phyloP scores from a whole-genome alignment of 2,113 vertebrate genomes.

The Opisthocomus hoazin region DNA sequence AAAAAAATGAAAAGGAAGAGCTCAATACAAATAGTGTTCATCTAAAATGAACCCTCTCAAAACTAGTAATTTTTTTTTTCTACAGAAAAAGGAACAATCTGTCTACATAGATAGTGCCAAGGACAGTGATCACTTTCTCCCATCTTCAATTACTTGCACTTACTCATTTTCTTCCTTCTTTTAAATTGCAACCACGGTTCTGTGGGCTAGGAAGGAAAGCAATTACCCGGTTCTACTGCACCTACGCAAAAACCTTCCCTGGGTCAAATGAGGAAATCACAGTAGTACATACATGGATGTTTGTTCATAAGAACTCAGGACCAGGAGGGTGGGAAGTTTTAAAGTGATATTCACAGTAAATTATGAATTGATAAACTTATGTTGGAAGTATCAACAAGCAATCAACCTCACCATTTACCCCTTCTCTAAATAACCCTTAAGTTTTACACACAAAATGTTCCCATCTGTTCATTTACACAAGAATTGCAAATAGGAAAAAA shows the following conservation, averaged over 20 bases:
- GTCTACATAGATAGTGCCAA: background rate
- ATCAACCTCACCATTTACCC: background rate
- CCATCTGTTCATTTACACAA: conserved; percentile 10
- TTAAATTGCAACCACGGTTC: background rate
- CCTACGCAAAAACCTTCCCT: background rate
- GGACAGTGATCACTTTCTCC: background rate
- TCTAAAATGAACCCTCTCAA: background rate
- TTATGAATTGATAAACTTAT: background rate
- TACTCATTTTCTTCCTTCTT: background rate
- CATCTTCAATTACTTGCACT: background rate
- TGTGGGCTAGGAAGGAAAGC: background rate
- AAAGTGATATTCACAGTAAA: background rate
- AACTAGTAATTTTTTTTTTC: background rate
- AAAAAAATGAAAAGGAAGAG: background rate
- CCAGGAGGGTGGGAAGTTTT: background rate
- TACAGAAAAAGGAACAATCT: background rate
- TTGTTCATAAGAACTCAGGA: background rate
- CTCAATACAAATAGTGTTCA: background rate
- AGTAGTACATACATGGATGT: background rate
- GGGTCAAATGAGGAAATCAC: background rate
- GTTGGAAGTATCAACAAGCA: background rate
- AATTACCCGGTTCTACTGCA: background rate
- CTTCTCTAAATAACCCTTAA: background rate
- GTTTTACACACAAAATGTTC: background rate
- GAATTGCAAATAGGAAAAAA: background rate